Evolutionary conservation across 2,113 vertebrate species (phyloP).

Genomic region (Vanacampus margaritifer): DNA sequence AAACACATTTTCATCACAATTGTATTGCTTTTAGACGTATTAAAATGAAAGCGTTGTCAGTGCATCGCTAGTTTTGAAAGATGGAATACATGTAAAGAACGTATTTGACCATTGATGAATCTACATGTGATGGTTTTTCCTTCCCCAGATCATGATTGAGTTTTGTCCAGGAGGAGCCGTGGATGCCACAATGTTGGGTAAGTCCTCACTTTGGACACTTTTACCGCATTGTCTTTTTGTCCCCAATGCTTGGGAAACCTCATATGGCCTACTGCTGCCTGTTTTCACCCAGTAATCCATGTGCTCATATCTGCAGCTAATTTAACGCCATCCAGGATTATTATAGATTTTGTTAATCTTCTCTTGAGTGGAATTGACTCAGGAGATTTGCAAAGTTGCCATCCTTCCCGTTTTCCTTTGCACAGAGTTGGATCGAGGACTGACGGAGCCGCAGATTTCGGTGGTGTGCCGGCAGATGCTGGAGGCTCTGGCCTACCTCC

Average conservation of each 20-base stretch:
- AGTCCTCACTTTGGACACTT: slow-evolving; percentile 12
- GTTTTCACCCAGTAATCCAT: slow-evolving; percentile 61
- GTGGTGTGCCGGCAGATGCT: slow-evolving; percentile 93
- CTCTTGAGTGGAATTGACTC: slow-evolving; percentile 14
- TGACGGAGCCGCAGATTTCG: slow-evolving; percentile 89
- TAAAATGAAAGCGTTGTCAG: no score
- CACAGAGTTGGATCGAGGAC: slow-evolving; percentile 88
- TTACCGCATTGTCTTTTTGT: not conserved
- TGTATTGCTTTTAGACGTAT: no score
- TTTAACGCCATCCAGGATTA: slow-evolving; percentile 59
- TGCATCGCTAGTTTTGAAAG: no score
- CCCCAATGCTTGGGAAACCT: not conserved
- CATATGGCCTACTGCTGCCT: slow-evolving; percentile 29
- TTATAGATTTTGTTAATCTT: slow-evolving; percentile 15
- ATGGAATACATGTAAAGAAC: no score
- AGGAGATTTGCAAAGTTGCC: not conserved
- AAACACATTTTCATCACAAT: no score
- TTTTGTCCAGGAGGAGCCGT: slow-evolving; percentile 91
- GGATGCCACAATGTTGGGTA: slow-evolving; percentile 87
- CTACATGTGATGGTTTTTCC: no score
- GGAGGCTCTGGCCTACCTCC: slow-evolving; percentile 88
- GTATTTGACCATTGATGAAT: no score
- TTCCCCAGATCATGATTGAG: slow-evolving; percentile 93
- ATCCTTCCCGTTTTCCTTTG: not conserved
- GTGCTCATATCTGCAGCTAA: slow-evolving; percentile 45